Evolutionary conservation across 2,113 vertebrate species (phyloP).

Genomic region (Neotragus moschatus): DNA sequence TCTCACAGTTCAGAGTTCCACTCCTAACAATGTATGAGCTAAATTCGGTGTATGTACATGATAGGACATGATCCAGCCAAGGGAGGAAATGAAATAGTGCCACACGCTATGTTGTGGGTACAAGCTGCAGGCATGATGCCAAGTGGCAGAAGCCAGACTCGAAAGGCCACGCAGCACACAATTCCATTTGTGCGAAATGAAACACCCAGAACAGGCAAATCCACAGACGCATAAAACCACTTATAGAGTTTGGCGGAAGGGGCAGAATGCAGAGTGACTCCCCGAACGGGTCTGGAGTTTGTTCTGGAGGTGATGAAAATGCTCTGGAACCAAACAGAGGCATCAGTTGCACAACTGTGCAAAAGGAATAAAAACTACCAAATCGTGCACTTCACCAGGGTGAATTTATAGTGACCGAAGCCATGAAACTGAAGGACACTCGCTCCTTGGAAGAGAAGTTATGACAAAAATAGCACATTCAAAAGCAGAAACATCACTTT

Average conservation of each 20-base stretch:
- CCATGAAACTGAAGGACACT: not conserved
- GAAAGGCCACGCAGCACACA: rapidly evolving
- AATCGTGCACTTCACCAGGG: not conserved
- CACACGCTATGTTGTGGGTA: rapidly evolving
- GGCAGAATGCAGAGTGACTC: too few species aligned
- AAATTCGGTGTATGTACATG: not conserved
- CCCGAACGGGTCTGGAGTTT: rapidly evolving
- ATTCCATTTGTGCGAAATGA: not conserved
- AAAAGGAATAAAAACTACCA: not conserved
- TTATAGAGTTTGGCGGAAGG: not conserved
- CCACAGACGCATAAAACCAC: rapidly evolving
- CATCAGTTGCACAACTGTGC: too few species aligned
- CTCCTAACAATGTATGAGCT: too few species aligned
- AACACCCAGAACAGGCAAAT: not conserved
- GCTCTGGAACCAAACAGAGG: not conserved
- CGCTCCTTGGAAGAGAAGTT: not conserved
- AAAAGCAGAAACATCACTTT: not conserved
- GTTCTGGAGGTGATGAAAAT: not conserved
- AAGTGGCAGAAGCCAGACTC: not conserved
- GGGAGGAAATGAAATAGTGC: not conserved
- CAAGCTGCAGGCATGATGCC: not conserved
- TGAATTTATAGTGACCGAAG: not conserved
- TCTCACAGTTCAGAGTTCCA: too few species aligned
- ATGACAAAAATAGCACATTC: not conserved
- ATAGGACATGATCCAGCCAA: not conserved